Evolutionary conservation across 2,888 invertebrate genomes (phyloP).

Genomic region (Quadriops clusia): DNA sequence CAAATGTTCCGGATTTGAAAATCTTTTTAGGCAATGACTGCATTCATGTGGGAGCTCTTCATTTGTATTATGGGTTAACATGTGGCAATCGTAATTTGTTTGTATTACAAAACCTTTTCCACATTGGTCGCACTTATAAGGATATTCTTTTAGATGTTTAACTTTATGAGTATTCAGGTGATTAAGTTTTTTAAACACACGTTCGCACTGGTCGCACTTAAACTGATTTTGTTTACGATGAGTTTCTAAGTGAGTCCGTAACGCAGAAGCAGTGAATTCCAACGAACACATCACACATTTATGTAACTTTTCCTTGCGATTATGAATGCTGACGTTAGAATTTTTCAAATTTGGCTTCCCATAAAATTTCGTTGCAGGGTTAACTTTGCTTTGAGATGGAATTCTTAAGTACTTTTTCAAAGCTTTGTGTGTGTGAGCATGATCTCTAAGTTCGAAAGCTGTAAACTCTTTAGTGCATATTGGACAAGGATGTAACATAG

Average conservation of each 20-base stretch:
- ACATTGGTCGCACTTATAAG: constrained; percentile 26
- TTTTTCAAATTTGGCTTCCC: constrained; percentile 9
- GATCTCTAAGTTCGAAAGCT: constrained; percentile 22
- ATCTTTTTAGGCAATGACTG: constrained; percentile 23
- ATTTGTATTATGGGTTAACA: constrained; percentile 22
- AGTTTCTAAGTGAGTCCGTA: constrained; percentile 21
- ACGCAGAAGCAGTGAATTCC: constrained; percentile 19
- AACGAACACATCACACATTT: constrained; percentile 23
- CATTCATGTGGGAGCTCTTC: constrained; percentile 26
- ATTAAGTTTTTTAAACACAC: constrained; percentile 25
- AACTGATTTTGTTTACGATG: constrained; percentile 20
- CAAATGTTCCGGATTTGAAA: constrained; percentile 28
- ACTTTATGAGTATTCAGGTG: constrained; percentile 26
- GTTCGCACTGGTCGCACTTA: constrained; percentile 25
- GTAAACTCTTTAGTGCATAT: constrained; percentile 24
- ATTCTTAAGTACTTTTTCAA: constrained; percentile 24
- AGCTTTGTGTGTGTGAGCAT: constrained; percentile 24
- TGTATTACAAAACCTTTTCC: constrained; percentile 28
- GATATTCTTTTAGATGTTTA: constrained; percentile 26
- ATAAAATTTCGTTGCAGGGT: constrained; percentile 15
- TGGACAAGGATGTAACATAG: constrained; percentile 22
- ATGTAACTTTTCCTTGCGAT: constrained; percentile 19
- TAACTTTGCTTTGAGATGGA: constrained; percentile 17
- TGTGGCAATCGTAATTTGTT: constrained; percentile 26
- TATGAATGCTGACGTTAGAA: constrained; percentile 15